A percentile compares a stretch with the other conserved stretches of the same genome.
Evolutionary conservation across 1,140 invertebrate species (phyloP).

Genomic region (Diplogasteroides magnus): DNA sequence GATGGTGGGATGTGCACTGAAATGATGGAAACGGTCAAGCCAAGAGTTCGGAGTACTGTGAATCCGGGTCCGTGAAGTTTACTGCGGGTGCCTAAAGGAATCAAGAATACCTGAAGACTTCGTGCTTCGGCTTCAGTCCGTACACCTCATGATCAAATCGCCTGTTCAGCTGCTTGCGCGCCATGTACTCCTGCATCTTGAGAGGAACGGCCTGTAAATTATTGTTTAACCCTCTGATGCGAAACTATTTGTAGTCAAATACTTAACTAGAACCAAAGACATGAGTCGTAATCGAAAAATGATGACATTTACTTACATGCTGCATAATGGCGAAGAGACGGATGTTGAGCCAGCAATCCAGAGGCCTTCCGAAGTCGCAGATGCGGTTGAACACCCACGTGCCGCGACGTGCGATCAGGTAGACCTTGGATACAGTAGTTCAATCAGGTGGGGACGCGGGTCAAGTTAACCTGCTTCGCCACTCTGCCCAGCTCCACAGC

Average conservation of each 20-base stretch:
- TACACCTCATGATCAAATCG: constrained; percentile 60
- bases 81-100: too few relatives aligned
- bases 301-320: too few relatives aligned
- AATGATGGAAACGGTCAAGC: too few relatives aligned
- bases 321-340: too few relatives aligned
- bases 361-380: constrained; percentile 49
- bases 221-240: too few relatives aligned
- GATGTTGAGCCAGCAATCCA: too few relatives aligned
- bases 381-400: constrained; percentile 59
- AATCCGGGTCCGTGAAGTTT: constrained; percentile 44
- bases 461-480: constrained; percentile 56
- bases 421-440: constrained; percentile 55
- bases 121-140: constrained; percentile 58
- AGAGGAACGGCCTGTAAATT: constrained; percentile 17
- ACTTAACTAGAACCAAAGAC: too few relatives aligned
- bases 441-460: too few relatives aligned
- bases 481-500: constrained; percentile 57
- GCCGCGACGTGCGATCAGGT: constrained; percentile 59
- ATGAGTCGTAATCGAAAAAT: too few relatives aligned
- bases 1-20: constrained; percentile 60
- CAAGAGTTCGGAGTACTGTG: constrained; percentile 27
- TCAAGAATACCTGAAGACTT: constrained; percentile 55
- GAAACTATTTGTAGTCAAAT: too few relatives aligned
- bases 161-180: constrained; percentile 49
- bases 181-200: constrained; percentile 48